phyloP scores from a whole-genome alignment of 2,113 vertebrate genomes.

The Chaenogobius annularis region DNA sequence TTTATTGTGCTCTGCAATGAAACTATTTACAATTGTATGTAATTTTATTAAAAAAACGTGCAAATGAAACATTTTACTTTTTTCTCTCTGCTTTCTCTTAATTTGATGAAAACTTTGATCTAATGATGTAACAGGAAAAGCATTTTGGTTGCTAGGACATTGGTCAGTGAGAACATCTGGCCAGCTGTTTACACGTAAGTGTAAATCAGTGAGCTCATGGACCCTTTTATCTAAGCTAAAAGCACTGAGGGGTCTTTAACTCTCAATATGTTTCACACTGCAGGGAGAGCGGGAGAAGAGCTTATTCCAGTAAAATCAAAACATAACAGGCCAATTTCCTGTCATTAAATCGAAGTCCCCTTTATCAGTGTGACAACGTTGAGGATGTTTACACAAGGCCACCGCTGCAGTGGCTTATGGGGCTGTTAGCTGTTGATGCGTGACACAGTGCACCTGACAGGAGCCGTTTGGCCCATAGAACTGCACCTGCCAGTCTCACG shows the following conservation, averaged over 20 bases:
- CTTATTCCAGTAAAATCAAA: not conserved
- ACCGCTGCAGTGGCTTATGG: constrained; percentile 3
- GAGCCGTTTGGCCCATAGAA: constrained; percentile 29
- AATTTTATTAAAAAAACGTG: not conserved
- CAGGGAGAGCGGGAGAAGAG: not conserved
- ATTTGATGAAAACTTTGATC: constrained; percentile 2
- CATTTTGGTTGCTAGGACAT: constrained; percentile 41
- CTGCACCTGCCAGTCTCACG: constrained; percentile 26
- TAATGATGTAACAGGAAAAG: constrained; percentile 17
- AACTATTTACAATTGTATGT: too few species aligned
- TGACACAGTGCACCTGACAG: constrained; percentile 27
- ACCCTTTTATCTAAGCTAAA: not conserved
- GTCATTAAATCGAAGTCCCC: not conserved
- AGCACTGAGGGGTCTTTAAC: not conserved
- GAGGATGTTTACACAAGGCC: constrained; percentile 9
- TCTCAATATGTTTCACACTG: not conserved
- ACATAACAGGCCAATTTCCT: constrained; percentile 5
- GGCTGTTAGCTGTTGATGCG: constrained; percentile 15
- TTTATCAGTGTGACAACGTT: constrained; percentile 1
- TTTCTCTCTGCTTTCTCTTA: not conserved
- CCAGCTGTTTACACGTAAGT: constrained; percentile 41
- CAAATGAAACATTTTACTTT: not conserved
- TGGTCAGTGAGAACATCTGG: constrained; percentile 37
- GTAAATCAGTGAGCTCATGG: constrained; percentile 8
- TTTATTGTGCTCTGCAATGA: too few species aligned